Evolutionary conservation across 2,888 invertebrate species (phyloP), one percentile per base, ranked within the genome.

Genomic region (Deilephila elpenor): DNA sequence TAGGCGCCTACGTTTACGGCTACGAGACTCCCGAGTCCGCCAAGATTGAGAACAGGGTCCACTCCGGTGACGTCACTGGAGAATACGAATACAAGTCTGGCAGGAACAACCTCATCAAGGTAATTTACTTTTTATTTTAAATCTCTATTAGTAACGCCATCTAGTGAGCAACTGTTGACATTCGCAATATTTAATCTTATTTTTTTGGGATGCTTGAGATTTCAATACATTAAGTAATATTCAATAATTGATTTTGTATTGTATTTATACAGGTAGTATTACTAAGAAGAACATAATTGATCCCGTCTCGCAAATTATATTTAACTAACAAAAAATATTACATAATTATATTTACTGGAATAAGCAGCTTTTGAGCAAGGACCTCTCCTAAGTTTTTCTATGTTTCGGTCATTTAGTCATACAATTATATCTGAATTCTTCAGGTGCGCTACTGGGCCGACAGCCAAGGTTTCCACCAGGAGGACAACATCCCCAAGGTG

Each of bases 381-480:
- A 37, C 0, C 14, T 44, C 3, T 11, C 44, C 44, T 44, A 44
- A 44, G 44, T 11, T 44, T 44, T 11, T 44, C 44, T 11, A 14
- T 14, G 0, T 14, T 14, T 2, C 44, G 14, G 14, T 11, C 44
- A 14, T 44, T 44, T 14, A 14, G 7, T 44, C 4, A 11, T 44
- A 44, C 2, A 14, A 11, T 3, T 44, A 2, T 44, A 2, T 14
- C 11, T 44, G 11, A 74, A 59, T 73, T 78, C 60, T 29, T 17
- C 81, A 96, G 96, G 96, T 96, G 3, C 95, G 96, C 76, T 97
- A 97, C 88, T 97, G 96, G 96, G 97, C 97, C 75, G 97, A 97
- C 85, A 95, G 96, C 78, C 94, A 95, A 78, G 97, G 97, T n/a
- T 97, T 97, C 94, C 97, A 97, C 90, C 97, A 97, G 77, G 96